A percentile compares a stretch with the other conserved stretches of the same genome.
phyloP scores from a whole-genome alignment of 2,797 vertebrate species.

The Sciurus vulgaris region DNA sequence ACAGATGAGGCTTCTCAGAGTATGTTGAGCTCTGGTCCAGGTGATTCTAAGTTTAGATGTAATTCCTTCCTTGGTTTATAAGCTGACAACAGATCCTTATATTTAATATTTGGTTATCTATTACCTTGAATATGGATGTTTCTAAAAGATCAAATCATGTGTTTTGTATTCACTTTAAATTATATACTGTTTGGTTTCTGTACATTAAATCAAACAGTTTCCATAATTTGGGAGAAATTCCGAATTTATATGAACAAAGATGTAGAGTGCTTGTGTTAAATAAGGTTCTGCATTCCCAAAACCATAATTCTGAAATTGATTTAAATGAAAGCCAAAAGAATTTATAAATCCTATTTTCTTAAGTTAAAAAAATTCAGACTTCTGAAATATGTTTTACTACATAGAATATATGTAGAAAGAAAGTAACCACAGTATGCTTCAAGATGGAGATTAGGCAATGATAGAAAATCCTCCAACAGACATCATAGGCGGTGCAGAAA shows the following conservation, averaged over 20 bases:
- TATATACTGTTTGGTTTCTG: background rate
- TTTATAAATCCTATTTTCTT: background rate
- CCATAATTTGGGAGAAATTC: background rate
- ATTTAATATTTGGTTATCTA: background rate
- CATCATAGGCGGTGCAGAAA: background rate
- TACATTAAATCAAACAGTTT: background rate
- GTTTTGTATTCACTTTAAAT: background rate
- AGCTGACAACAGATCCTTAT: background rate
- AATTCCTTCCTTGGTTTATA: background rate
- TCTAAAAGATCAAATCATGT: background rate
- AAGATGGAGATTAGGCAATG: background rate
- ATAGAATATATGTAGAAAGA: background rate
- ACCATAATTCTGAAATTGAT: background rate
- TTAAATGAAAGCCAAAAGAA: background rate
- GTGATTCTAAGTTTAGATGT: background rate
- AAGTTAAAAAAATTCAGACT: background rate
- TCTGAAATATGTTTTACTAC: background rate
- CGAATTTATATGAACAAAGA: background rate
- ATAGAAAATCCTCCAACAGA: background rate
- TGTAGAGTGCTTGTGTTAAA: background rate
- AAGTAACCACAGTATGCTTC: background rate
- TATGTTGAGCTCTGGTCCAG: background rate
- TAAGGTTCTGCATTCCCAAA: background rate
- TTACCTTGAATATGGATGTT: background rate
- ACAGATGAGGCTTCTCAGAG: background rate